Conservation (phyloP, 2,113 vertebrate species). For the Elephantulus edwardii region DNA sequence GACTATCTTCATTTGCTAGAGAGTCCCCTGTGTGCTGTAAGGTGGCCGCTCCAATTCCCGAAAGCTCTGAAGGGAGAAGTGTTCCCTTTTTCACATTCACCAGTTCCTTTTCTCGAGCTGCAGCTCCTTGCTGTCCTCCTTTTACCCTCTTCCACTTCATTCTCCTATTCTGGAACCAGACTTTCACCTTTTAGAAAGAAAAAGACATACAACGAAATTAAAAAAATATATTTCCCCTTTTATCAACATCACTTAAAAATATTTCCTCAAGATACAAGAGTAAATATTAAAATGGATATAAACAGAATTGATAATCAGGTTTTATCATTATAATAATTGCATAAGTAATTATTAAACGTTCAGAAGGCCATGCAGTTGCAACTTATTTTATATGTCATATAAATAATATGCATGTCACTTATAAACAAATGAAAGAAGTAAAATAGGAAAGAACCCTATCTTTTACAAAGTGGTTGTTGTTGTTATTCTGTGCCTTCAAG, state of each 20-base stretch:
- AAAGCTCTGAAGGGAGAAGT: constrained; percentile 95
- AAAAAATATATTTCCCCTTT: background rate
- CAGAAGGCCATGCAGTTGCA: background rate
- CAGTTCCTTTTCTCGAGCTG: constrained; percentile 97
- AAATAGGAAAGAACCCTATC: background rate
- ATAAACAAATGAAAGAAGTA: background rate
- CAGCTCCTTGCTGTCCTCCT: constrained; percentile 97
- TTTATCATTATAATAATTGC: background rate
- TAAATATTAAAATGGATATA: background rate
- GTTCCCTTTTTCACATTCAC: constrained; percentile 98
- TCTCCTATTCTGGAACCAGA: constrained; percentile 98
- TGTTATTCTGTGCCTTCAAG: no score
- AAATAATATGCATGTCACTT: background rate
- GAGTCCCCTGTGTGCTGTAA: constrained; percentile 95
- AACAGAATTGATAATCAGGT: background rate
- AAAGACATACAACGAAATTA: background rate
- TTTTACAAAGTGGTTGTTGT: background rate
- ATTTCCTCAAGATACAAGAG: background rate
- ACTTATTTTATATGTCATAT: background rate
- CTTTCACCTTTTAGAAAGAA: constrained; percentile 91
- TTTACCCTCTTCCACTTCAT: constrained; percentile 99
- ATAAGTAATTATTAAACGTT: background rate
- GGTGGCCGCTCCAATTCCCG: constrained; percentile 89
- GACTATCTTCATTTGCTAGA: constrained; percentile 96
- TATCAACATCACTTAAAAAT: background rate